Conservation (phyloP, 2,113 vertebrate species). For the Ageneiosus marmoratus region DNA sequence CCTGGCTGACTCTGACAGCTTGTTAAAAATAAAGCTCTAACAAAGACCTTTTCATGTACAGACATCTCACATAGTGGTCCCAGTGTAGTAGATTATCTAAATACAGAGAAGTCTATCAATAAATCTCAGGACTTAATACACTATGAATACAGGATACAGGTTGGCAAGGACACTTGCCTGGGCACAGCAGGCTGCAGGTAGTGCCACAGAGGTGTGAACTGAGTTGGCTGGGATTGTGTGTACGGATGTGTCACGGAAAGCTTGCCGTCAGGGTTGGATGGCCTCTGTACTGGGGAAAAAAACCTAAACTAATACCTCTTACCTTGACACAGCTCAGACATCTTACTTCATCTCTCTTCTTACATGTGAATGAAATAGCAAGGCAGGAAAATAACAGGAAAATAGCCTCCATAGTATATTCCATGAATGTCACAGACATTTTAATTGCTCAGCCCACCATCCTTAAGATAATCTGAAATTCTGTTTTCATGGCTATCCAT, state of each 20-base stretch:
- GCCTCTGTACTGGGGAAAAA: slow-evolving; percentile 11
- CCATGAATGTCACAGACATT: neutral
- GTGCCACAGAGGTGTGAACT: slow-evolving; percentile 30
- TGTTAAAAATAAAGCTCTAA: neutral
- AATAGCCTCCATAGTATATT: slow-evolving; percentile 2
- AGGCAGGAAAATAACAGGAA: neutral
- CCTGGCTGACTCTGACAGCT: neutral
- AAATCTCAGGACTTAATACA: neutral
- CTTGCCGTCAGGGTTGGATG: slow-evolving; percentile 25
- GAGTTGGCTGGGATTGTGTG: slow-evolving; percentile 25
- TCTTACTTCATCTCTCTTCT: neutral
- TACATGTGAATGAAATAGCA: neutral
- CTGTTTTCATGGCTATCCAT: neutral
- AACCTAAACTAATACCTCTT: neutral
- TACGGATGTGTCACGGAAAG: slow-evolving; percentile 4
- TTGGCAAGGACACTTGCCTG: neutral
- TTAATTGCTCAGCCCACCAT: neutral
- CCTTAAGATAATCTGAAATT: neutral
- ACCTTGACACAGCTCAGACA: neutral
- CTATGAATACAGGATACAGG: neutral
- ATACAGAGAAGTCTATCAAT: slow-evolving; percentile 7
- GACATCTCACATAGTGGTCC: neutral
- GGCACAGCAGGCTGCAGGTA: slow-evolving; percentile 25
- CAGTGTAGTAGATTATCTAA: slow-evolving; percentile 10
- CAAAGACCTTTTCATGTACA: slow-evolving; percentile 28